phyloP scores from a whole-genome alignment of 2,888 invertebrate genomes.

The Aphodius granarius region DNA sequence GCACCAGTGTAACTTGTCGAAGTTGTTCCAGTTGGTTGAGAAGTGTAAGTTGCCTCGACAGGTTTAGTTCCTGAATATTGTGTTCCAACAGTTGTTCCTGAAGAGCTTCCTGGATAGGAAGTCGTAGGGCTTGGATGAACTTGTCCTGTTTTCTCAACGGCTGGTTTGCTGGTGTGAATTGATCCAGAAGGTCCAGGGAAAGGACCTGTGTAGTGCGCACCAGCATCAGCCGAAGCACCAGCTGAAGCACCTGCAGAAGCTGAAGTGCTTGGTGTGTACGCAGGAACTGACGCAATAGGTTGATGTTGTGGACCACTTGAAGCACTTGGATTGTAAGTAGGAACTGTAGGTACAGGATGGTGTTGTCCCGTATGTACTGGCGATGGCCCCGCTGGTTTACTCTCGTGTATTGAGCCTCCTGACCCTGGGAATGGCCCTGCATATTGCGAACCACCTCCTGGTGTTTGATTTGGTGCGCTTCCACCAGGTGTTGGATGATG shows the following conservation, averaged over 20 bases:
- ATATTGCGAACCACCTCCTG: constrained; percentile 12
- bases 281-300: neutral
- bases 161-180: constrained; percentile 10
- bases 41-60: neutral
- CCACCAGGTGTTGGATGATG: neutral
- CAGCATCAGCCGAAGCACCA: neutral
- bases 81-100: neutral
- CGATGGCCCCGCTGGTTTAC: constrained; percentile 5
- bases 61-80: neutral
- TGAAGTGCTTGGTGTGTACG: neutral
- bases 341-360: neutral
- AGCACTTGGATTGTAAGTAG: neutral
- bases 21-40: neutral
- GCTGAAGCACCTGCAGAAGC: neutral
- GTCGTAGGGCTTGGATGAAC: neutral
- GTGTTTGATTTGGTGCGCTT: neutral
- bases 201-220: constrained; percentile 18
- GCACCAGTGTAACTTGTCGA: neutral
- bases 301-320: neutral
- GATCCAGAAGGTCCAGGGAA: constrained; percentile 23
- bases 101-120: neutral
- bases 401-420: constrained; percentile 2
- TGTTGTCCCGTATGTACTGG: neutral
- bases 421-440: constrained; percentile 23
- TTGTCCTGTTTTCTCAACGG: neutral